Percentiles rank a stretch among this genome's conserved stretches.
Evolutionary conservation across 2,888 invertebrate species (phyloP).

Genomic region (Drosophila nr. fundita): DNA sequence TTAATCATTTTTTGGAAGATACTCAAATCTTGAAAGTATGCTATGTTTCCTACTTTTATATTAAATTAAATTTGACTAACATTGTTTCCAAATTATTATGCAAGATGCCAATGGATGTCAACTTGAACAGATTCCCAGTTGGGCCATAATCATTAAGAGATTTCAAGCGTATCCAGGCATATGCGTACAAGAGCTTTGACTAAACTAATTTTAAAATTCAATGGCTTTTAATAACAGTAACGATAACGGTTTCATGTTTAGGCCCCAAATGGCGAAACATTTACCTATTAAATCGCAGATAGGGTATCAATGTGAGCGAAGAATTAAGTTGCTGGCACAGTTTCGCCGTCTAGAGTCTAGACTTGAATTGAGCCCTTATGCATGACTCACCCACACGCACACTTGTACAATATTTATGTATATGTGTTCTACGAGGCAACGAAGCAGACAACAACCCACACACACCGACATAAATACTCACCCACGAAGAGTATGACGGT

Average conservation of each 20-base stretch:
- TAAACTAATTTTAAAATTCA: slow-evolving; percentile 31
- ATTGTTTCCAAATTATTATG: neutral
- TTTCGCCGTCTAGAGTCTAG: slow-evolving; percentile 59
- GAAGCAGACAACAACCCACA: slow-evolving; percentile 2
- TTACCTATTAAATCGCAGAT: neutral
- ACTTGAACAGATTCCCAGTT: neutral
- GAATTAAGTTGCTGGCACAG: slow-evolving; percentile 31
- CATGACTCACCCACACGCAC: slow-evolving; percentile 25
- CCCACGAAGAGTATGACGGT: neutral
- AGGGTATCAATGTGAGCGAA: slow-evolving; percentile 32
- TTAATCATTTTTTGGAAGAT: neutral
- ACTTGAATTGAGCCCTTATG: slow-evolving; percentile 66
- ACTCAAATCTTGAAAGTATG: neutral
- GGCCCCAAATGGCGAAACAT: slow-evolving; percentile 13
- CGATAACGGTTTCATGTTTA: slow-evolving; percentile 26
- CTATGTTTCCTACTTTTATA: neutral
- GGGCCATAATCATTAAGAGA: slow-evolving; percentile 1
- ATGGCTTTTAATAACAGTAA: slow-evolving; percentile 38
- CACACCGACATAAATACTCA: slow-evolving; percentile 3
- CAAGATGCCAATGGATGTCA: neutral
- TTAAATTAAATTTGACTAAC: neutral
- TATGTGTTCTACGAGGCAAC: slow-evolving; percentile 14
- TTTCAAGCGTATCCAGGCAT: slow-evolving; percentile 12
- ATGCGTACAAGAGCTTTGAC: slow-evolving; percentile 21
- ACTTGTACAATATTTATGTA: neutral